These are phyloP conservation scores for Bombus confusus DNA, from an alignment of 1,140 invertebrate species.

Conservation along the genomic window DNA sequence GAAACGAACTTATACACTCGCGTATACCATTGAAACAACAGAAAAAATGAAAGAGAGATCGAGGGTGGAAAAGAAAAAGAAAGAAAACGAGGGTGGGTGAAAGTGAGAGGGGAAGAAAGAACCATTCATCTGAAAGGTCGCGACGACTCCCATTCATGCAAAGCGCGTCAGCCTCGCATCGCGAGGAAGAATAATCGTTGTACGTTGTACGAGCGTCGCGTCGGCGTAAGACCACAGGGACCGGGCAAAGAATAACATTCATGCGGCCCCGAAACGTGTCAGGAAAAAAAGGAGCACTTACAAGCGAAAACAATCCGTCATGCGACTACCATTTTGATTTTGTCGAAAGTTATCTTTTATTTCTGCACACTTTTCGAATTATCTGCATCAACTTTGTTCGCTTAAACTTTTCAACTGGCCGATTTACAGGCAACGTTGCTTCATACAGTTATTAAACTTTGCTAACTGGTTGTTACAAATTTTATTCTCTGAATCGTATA, in stretches of 20 bases:
- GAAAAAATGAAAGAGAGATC: not conserved
- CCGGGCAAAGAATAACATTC: conserved; percentile 42
- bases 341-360: not conserved
- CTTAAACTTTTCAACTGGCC: too few species aligned
- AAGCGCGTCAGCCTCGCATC: conserved; percentile 54
- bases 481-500: too few species aligned
- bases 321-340: conserved; percentile 43
- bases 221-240: not conserved
- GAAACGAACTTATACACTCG: not conserved
- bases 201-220: conserved; percentile 29
- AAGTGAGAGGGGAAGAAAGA: not conserved
- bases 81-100: not conserved
- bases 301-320: conserved; percentile 66
- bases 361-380: not conserved
- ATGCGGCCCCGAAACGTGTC: conserved; percentile 51
- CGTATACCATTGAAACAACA: too few species aligned
- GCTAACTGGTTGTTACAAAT: not conserved
- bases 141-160: conserved; percentile 61
- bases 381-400: not conserved
- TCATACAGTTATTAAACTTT: not conserved
- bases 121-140: conserved; percentile 54
- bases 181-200: conserved; percentile 56
- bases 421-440: not conserved
- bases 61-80: not conserved
- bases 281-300: conserved; percentile 41